Conservation (phyloP, 1,140 invertebrate genomes). For the Chionoecetes opilio region DNA sequence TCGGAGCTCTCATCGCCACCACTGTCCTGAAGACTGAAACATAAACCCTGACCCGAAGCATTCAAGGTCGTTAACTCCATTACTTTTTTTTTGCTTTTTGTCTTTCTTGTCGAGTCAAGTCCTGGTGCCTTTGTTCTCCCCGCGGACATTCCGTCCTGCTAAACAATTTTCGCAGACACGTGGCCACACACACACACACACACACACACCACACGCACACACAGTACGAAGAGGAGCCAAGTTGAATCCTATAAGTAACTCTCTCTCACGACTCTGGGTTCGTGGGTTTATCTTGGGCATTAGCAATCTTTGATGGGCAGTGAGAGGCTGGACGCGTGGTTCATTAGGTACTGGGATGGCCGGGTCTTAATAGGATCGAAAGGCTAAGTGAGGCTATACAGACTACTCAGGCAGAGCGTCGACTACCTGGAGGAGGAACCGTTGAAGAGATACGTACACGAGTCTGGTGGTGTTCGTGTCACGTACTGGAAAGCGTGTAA, state of each 20-base stretch:
- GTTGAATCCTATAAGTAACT: not conserved
- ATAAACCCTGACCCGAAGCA: not conserved
- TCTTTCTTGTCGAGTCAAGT: not conserved
- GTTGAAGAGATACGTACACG: not conserved
- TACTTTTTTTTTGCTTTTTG: not conserved
- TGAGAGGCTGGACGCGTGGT: not conserved
- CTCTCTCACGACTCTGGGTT: not conserved
- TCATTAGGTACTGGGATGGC: not conserved
- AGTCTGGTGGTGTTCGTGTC: not conserved
- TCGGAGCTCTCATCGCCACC: not conserved
- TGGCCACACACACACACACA: not conserved
- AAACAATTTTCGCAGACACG: not conserved
- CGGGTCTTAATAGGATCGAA: not conserved
- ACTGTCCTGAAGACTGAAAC: not conserved
- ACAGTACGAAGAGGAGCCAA: not conserved
- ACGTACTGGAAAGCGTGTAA: no score
- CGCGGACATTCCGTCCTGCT: not conserved
- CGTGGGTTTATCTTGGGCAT: not conserved
- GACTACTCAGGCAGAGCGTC: not conserved
- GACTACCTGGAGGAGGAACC: not conserved
- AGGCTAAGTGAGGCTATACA: not conserved
- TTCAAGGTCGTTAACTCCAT: conserved; percentile 13
- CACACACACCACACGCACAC: not conserved
- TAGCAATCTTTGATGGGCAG: not conserved
- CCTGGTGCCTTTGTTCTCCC: not conserved